phyloP scores from a whole-genome alignment of 2,888 invertebrate genomes.

The Bruchidius siliquastri region DNA sequence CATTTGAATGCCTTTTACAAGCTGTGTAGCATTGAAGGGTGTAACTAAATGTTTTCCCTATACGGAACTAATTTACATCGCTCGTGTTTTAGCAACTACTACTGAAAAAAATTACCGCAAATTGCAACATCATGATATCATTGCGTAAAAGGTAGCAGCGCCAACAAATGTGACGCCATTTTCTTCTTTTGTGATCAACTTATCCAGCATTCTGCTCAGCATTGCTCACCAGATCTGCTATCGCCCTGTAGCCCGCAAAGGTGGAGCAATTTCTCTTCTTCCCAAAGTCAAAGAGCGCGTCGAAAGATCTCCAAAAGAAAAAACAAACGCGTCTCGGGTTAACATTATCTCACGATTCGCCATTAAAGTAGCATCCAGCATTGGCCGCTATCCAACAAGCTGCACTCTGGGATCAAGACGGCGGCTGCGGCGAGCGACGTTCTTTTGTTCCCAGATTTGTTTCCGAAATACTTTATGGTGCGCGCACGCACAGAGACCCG shows the following conservation, averaged over 20 bases:
- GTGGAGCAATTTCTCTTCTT: neutral
- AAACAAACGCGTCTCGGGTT: neutral
- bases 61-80: no score
- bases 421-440: slow-evolving; percentile 1
- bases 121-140: no score
- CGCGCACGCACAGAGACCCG: slow-evolving; percentile 21
- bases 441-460: slow-evolving; percentile 15
- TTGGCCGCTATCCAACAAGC: slow-evolving; percentile 13
- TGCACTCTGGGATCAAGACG: neutral
- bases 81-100: no score
- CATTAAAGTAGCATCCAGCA: slow-evolving; percentile 2
- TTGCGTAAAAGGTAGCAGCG: no score
- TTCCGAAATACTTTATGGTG: slow-evolving; percentile 27
- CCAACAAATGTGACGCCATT: no score
- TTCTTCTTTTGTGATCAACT: no score
- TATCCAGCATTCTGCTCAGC: no score
- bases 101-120: no score
- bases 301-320: neutral
- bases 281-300: slow-evolving; percentile 1
- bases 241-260: neutral
- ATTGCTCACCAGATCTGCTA: neutral
- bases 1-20: no score
- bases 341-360: slow-evolving; percentile 10
- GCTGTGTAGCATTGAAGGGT: no score
- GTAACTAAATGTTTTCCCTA: no score